These are phyloP conservation scores for Myotis pilosus DNA, from an alignment of 2,797 vertebrate genomes.

Conservation along the genomic window DNA sequence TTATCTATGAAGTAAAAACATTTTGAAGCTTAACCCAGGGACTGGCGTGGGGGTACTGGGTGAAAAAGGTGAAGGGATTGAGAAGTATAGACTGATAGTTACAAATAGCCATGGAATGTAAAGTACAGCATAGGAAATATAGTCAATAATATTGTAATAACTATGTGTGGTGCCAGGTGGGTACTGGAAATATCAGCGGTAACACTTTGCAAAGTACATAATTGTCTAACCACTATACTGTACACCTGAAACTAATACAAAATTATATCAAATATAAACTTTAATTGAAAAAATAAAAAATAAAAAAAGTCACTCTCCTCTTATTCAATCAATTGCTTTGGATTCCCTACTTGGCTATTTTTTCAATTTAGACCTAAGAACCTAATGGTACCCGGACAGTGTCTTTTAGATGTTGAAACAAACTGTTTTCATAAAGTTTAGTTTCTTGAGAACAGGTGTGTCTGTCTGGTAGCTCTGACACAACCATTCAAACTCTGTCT, in stretches of 20 bases:
- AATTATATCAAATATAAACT: not conserved
- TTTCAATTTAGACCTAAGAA: not conserved
- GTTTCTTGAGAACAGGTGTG: not conserved
- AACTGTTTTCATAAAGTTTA: not conserved
- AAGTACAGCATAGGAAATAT: not conserved
- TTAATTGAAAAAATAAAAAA: not conserved
- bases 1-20: not conserved
- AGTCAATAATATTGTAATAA: not conserved
- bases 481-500: not conserved
- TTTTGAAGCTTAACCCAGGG: not conserved
- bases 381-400: not conserved
- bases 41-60: not conserved
- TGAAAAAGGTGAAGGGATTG: not conserved
- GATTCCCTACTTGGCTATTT: not conserved
- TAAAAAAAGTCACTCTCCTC: not conserved
- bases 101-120: not conserved
- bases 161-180: not conserved
- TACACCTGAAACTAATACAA: not conserved
- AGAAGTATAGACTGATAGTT: not conserved
- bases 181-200: not conserved
- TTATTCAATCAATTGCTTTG: not conserved
- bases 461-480: not conserved
- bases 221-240: not conserved
- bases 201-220: not conserved
- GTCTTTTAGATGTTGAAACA: slow-evolving; percentile 1